A percentile compares a stretch with the other conserved stretches of the same genome.
Evolutionary conservation across 2,888 invertebrate genomes (phyloP).

Genomic region (Drosophila tanythrix): DNA sequence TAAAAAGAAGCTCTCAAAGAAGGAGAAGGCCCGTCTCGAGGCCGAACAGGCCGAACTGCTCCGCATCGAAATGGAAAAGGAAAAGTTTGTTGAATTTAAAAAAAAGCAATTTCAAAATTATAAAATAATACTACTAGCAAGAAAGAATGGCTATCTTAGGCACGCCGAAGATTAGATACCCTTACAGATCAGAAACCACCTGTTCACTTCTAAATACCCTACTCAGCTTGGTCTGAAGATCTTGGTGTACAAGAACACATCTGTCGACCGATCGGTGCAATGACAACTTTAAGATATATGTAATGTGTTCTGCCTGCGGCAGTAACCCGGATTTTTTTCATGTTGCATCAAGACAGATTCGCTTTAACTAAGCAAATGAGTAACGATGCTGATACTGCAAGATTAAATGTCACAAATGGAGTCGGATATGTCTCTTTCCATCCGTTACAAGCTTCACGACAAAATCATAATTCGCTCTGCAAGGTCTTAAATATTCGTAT

Average conservation of each 20-base stretch:
- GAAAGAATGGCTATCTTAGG: neutral
- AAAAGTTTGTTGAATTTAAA: slow-evolving; percentile 74
- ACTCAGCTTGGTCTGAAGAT: neutral
- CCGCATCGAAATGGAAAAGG: slow-evolving; percentile 85
- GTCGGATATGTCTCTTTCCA: neutral
- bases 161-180: neutral
- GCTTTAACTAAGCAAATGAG: neutral
- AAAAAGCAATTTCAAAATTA: no score
- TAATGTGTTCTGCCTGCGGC: neutral
- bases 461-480: neutral
- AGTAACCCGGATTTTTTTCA: neutral
- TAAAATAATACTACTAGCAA: neutral
- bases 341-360: neutral
- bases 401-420: neutral
- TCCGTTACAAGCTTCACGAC: neutral
- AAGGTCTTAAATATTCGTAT: neutral
- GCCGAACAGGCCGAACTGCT: slow-evolving; percentile 85
- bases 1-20: slow-evolving; percentile 85
- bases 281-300: neutral
- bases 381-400: neutral
- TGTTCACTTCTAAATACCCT: neutral
- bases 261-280: neutral
- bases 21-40: slow-evolving; percentile 84
- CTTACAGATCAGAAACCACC: neutral
- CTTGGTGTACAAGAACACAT: neutral